Evolutionary conservation across 1,140 invertebrate species (phyloP).

Genomic region (Dysdera silvatica): DNA sequence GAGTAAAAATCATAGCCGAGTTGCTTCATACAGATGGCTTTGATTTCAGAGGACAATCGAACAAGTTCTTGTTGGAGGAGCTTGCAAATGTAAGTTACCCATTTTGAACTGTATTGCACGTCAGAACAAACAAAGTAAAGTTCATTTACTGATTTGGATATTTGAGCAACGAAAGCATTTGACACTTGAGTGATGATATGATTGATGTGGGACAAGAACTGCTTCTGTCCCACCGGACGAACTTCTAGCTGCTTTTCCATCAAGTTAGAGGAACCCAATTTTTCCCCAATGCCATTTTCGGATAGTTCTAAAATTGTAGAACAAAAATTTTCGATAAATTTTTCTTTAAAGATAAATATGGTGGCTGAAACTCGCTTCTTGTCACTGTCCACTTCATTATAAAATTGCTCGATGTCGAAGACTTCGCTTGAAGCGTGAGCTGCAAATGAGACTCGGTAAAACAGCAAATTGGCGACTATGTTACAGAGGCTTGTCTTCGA

Average conservation of each 20-base stretch:
- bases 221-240: slow-evolving; percentile 19
- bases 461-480: slow-evolving; percentile 14
- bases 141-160: slow-evolving; percentile 22
- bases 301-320: slow-evolving; percentile 19
- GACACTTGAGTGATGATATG: slow-evolving; percentile 24
- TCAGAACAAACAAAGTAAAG: slow-evolving; percentile 22
- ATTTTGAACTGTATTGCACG: slow-evolving; percentile 19
- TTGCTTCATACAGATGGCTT: slow-evolving; percentile 17
- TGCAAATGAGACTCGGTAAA: too few relatives aligned
- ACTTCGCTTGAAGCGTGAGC: too few relatives aligned
- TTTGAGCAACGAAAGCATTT: slow-evolving; percentile 16
- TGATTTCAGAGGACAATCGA: slow-evolving; percentile 22
- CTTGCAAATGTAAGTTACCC: slow-evolving; percentile 20
- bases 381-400: slow-evolving; percentile 12
- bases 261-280: not conserved
- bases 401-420: not conserved
- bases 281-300: slow-evolving; percentile 11
- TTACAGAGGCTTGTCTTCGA: slow-evolving; percentile 19
- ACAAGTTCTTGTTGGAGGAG: slow-evolving; percentile 18
- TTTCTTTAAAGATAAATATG: slow-evolving; percentile 15
- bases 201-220: slow-evolving; percentile 21
- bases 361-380: not conserved
- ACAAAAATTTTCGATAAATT: slow-evolving; percentile 19
- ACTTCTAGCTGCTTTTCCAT: slow-evolving; percentile 1
- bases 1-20: slow-evolving; percentile 7